These are phyloP conservation scores for Drosophila pectinifera DNA, from an alignment of 1,140 invertebrate species.

Conservation along the genomic window DNA sequence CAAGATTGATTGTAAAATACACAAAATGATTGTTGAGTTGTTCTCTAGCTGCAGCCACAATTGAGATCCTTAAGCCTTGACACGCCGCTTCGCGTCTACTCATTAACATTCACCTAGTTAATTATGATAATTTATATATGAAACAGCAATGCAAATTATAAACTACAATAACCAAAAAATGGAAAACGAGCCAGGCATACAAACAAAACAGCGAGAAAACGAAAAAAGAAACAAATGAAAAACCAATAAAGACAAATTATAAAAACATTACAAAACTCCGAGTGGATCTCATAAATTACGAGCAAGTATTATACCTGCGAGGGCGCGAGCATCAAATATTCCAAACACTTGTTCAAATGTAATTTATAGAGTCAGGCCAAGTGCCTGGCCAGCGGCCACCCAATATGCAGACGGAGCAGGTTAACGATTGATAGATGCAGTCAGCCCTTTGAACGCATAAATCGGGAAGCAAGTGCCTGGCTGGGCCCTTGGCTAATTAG, in stretches of 20 bases:
- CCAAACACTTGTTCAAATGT: conserved; percentile 53
- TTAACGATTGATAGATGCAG: conserved; percentile 66
- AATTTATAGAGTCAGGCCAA: conserved; percentile 73
- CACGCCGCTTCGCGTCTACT: conserved; percentile 63
- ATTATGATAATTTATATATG: conserved; percentile 68
- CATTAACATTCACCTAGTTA: conserved; percentile 59
- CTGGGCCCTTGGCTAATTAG: conserved; percentile 59
- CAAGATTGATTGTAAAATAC: conserved; percentile 52
- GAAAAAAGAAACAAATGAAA: conserved; percentile 43
- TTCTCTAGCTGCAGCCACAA: conserved; percentile 19
- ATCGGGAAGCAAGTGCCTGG: conserved; percentile 25
- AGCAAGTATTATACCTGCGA: conserved; percentile 21
- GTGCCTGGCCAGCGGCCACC: conserved; percentile 61
- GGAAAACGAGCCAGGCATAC: conserved; percentile 54
- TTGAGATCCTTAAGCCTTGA: conserved; percentile 45
- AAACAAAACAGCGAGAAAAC: conserved; percentile 41
- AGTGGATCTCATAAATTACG: conserved; percentile 66
- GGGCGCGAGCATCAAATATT: conserved; percentile 59
- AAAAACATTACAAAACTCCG: conserved; percentile 40
- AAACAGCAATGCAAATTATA: conserved; percentile 61
- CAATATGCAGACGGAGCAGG: conserved; percentile 60
- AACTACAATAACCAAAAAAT: conserved; percentile 56
- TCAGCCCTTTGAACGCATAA: conserved; percentile 68
- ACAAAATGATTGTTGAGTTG: conserved; percentile 49
- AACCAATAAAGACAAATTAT: conserved; percentile 77